Evolutionary conservation across 2,888 invertebrate species (phyloP).

Genomic region (Odontocolon sp.): DNA sequence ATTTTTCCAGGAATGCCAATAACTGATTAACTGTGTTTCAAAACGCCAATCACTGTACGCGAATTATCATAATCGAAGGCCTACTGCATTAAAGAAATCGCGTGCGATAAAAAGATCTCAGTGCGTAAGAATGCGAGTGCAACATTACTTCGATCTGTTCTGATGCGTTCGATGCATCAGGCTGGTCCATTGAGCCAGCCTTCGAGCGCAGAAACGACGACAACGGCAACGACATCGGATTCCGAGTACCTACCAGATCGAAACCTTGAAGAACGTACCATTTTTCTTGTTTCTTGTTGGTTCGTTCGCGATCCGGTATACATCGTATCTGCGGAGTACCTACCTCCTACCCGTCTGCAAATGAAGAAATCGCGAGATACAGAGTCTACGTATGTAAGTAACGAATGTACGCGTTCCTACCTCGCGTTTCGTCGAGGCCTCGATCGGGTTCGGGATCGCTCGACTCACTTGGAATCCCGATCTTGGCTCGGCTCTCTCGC

Average conservation of each 20-base stretch:
- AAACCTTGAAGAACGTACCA: constrained; percentile 53
- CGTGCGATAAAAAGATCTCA: constrained; percentile 26
- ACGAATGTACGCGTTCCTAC: constrained; percentile 15
- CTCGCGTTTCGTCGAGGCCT: constrained; percentile 51
- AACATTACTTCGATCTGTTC: constrained; percentile 4
- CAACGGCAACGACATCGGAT: constrained; percentile 31
- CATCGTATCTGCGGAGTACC: background rate
- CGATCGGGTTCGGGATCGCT: constrained; percentile 43
- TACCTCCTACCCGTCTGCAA: constrained; percentile 19
- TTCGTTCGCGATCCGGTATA: constrained; percentile 18
- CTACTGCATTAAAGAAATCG: constrained; percentile 39
- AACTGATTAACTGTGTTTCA: no score
- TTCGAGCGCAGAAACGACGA: constrained; percentile 12
- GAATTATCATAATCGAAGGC: background rate
- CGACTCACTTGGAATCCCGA: constrained; percentile 58
- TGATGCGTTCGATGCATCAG: background rate
- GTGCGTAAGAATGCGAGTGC: constrained; percentile 37
- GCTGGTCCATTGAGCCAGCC: no score
- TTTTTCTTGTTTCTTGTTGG: constrained; percentile 43
- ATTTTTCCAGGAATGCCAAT: no score
- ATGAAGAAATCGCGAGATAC: constrained; percentile 61
- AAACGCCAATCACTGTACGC: no score
- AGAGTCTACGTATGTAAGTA: constrained; percentile 8
- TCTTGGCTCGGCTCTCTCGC: constrained; percentile 35
- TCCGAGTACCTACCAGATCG: constrained; percentile 52